Base-by-base conservation (phyloP, 2,113 vertebrate genomes). In the Sylvicapra grimmia region DNA sequence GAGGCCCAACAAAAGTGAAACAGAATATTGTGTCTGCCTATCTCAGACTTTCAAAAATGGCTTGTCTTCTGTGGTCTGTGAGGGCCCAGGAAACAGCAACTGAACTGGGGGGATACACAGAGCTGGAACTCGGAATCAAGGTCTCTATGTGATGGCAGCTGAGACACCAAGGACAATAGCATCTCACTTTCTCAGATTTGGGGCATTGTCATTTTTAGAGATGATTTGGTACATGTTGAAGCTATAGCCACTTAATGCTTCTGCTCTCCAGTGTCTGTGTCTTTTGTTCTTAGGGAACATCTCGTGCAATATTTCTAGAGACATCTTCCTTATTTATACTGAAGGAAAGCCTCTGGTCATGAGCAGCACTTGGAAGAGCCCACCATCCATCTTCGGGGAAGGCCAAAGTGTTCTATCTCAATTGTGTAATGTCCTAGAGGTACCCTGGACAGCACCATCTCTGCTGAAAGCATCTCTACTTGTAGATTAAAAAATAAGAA, bases 401-500 rank as follows among this genome's bases (percentile, higher is more conserved):
- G 72, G 92, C 72, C 93, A 98, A 97, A 90, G 98, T 23, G 0
- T 90, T 95, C 27, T 29, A 77, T 84, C 65, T 97, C 89, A 92
- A 94, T 61, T 98, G 90, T 68, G 7, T 65, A 18, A 85, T 98
- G 61, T 96, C 93, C 93, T 97, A 56, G 7, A 96, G 56, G 88
- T 58, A 72, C 23, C 77, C 83, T 40, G 86, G 95, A 89, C 80
- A 96, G 72, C 53, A 59, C 63, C 54, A 36, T 97, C 96, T 98
- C 56, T 95, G 85, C 65, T 89, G 97, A 94, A 88, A 94, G 84
- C 56, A 63, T 40, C 27, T 47, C 59, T 97, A 14, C 94, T 97
- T 97, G 87, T 96, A 98, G 98, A 98, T 98, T 92, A 98, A 86
- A 97, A 98, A 98, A 84, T 40, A 96, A 98, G 98, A 93, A 49